A percentile compares a stretch with the other conserved stretches of the same genome.
These are phyloP conservation scores for Odontomyia ornata DNA, from an alignment of 2,888 invertebrate genomes.

Conservation along the genomic window DNA sequence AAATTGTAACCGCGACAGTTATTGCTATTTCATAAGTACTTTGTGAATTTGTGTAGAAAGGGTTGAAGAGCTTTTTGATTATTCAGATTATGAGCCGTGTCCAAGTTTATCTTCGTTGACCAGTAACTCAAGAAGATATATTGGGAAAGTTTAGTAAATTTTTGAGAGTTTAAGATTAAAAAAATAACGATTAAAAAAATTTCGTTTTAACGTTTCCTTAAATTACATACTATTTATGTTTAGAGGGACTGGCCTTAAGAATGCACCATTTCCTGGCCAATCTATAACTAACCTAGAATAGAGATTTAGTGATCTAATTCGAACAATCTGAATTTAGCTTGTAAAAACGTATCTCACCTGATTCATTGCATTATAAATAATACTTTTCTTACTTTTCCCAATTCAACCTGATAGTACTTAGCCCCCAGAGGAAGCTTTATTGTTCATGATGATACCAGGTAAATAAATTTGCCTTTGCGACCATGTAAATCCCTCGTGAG, in stretches of 20 bases:
- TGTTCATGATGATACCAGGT: slow-evolving; percentile 17
- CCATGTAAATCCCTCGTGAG: slow-evolving; percentile 42
- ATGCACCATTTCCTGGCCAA: too few relatives aligned
- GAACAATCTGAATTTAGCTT: too few relatives aligned
- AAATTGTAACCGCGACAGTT: slow-evolving; percentile 31
- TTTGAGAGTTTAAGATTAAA: too few relatives aligned
- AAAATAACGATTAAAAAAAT: too few relatives aligned
- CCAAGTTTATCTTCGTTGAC: slow-evolving; percentile 34
- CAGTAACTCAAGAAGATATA: slow-evolving; percentile 11
- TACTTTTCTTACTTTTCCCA: background rate
- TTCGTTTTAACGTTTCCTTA: too few relatives aligned
- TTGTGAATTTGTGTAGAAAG: background rate
- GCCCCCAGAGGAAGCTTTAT: slow-evolving; percentile 14
- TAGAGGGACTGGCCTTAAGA: too few relatives aligned
- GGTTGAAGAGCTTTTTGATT: slow-evolving; percentile 24
- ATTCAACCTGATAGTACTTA: background rate
- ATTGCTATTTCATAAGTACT: slow-evolving; percentile 10
- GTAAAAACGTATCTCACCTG: too few relatives aligned
- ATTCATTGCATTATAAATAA: too few relatives aligned
- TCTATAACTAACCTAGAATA: too few relatives aligned
- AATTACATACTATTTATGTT: too few relatives aligned
- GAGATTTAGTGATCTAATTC: too few relatives aligned
- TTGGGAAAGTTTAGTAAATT: too few relatives aligned
- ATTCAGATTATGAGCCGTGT: slow-evolving; percentile 12
- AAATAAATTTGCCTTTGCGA: slow-evolving; percentile 33